These are phyloP conservation scores for Acrocera orbiculus DNA, from an alignment of 2,888 invertebrate species.

Conservation along the genomic window DNA sequence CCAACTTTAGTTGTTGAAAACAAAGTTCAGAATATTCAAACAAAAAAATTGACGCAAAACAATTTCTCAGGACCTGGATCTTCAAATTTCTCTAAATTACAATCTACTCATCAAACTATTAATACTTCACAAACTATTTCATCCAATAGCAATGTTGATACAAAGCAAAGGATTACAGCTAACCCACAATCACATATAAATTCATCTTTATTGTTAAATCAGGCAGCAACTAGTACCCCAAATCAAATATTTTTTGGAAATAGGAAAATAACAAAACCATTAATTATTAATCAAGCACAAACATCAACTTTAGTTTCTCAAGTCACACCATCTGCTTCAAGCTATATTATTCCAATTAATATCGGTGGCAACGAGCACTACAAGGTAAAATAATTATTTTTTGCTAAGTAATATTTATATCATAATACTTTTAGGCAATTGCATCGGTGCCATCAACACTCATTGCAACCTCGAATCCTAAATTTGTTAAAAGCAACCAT, in stretches of 20 bases:
- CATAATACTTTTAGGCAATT: slow-evolving; percentile 1
- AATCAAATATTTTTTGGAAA: slow-evolving; percentile 9
- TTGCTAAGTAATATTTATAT: background rate
- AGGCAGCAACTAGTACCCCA: slow-evolving; percentile 2
- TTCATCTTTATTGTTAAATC: no score
- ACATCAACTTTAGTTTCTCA: slow-evolving; percentile 8
- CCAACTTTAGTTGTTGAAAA: slow-evolving; percentile 8
- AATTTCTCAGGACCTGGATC: slow-evolving; percentile 15
- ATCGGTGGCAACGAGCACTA: slow-evolving; percentile 14
- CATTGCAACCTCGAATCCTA: slow-evolving; percentile 4
- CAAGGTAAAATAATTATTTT: slow-evolving; percentile 7
- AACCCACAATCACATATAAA: no score
- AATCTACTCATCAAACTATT: slow-evolving; percentile 27
- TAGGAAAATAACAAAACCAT: slow-evolving; percentile 11
- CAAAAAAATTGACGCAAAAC: slow-evolving; percentile 5
- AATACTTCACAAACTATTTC: slow-evolving; percentile 16
- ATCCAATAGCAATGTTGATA: slow-evolving; percentile 2
- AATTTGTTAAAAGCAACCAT: slow-evolving; percentile 8
- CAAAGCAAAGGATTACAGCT: slow-evolving; percentile 1
- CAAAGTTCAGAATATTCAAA: slow-evolving; percentile 8
- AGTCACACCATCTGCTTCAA: slow-evolving; percentile 15
- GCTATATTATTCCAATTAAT: slow-evolving; percentile 20
- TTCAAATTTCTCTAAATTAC: slow-evolving; percentile 25
- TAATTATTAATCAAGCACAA: slow-evolving; percentile 10
- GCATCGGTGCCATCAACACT: slow-evolving; percentile 6